Conservation (phyloP, 2,797 vertebrate genomes). For the Echiichthys vipera region DNA sequence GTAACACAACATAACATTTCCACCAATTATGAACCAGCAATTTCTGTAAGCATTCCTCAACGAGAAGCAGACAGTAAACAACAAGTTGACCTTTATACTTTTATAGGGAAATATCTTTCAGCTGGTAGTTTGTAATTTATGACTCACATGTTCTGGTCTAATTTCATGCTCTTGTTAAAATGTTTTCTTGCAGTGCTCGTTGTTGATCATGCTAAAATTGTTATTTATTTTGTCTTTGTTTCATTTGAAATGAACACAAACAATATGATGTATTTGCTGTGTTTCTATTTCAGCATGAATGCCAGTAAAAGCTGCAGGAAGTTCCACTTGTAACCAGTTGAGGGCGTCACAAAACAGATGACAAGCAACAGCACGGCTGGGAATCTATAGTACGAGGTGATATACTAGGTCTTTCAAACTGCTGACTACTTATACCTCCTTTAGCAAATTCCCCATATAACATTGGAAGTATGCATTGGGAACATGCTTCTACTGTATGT, state of each 20-base stretch:
- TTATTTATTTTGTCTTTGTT: conserved; percentile 43
- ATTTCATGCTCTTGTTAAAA: conserved; percentile 59
- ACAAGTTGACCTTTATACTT: conserved; percentile 72
- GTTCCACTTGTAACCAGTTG: conserved; percentile 73
- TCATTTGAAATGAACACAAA: conserved; percentile 17
- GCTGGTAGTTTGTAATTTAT: conserved; percentile 55
- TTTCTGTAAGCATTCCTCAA: conserved; percentile 60
- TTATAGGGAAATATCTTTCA: conserved; percentile 71
- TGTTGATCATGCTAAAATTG: conserved; percentile 5
- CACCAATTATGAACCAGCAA: conserved; percentile 56
- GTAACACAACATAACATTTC: conserved; percentile 47
- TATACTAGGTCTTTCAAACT: conserved; percentile 15
- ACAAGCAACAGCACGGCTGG: too few species aligned
- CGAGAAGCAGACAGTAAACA: conserved; percentile 65
- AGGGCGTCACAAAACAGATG: conserved; percentile 79
- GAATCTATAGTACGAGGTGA: not conserved
- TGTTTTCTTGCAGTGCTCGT: conserved; percentile 20
- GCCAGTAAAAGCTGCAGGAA: conserved; percentile 19
- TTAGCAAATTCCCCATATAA: conserved; percentile 24
- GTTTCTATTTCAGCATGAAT: conserved; percentile 26
- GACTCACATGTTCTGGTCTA: conserved; percentile 46
- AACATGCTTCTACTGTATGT: not conserved
- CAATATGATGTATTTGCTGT: conserved; percentile 20
- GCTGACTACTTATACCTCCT: conserved; percentile 14
- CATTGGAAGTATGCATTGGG: not conserved